Conservation (phyloP, 2,888 invertebrate genomes). For the Cheilosia variabilis region DNA sequence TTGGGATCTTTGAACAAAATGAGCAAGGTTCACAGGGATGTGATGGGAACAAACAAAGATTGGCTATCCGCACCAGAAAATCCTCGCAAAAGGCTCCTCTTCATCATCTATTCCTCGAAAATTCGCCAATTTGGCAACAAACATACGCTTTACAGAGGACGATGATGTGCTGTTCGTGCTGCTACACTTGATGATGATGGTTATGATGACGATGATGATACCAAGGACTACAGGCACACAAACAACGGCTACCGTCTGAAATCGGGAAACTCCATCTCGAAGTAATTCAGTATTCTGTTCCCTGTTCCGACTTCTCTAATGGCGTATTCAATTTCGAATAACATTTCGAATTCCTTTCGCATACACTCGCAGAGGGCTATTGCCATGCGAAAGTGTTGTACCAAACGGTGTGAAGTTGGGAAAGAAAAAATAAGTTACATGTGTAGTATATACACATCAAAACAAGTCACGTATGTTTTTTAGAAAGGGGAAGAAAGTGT, state of each 20-base stretch:
- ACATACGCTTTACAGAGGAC: constrained; percentile 55
- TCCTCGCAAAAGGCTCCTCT: constrained; percentile 9
- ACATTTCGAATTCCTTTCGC: constrained; percentile 71
- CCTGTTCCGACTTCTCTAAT: constrained; percentile 67
- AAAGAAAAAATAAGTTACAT: constrained; percentile 2
- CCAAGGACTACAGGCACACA: constrained; percentile 33
- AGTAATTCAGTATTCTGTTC: constrained; percentile 73
- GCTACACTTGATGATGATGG: constrained; percentile 58
- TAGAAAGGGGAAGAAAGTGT: constrained; percentile 20
- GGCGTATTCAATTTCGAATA: constrained; percentile 74
- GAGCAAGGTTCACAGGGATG: constrained; percentile 11
- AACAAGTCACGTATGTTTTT: constrained; percentile 68
- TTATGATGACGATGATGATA: constrained; percentile 66
- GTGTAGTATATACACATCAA: constrained; percentile 23
- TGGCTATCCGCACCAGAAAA: constrained; percentile 28
- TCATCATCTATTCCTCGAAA: constrained; percentile 31
- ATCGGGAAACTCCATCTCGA: constrained; percentile 65
- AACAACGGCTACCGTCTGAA: constrained; percentile 1
- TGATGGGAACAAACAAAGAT: constrained; percentile 12
- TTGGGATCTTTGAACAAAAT: constrained; percentile 41
- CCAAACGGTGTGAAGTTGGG: constrained; percentile 26
- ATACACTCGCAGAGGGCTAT: constrained; percentile 13
- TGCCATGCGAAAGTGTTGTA: constrained; percentile 34
- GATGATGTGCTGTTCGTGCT: constrained; percentile 57
- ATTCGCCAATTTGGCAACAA: constrained; percentile 71